phyloP scores from a whole-genome alignment of 2,113 vertebrate species.

The Oxyura jamaicensis region DNA sequence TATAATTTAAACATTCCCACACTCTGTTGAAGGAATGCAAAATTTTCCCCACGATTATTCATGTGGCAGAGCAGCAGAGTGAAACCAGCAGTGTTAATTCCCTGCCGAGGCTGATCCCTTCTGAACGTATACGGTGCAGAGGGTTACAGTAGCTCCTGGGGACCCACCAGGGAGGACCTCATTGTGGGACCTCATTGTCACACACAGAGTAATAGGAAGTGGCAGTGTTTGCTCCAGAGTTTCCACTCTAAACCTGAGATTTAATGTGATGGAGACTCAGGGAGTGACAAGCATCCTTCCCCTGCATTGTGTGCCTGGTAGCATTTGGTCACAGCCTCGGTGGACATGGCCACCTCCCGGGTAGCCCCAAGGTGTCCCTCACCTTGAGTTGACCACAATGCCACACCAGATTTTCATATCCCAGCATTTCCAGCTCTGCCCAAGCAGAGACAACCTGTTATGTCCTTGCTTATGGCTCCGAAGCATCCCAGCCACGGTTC shows the following conservation, averaged over 20 bases:
- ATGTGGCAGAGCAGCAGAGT: neutral
- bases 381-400: neutral
- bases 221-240: neutral
- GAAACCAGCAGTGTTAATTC: slow-evolving; percentile 14
- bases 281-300: neutral
- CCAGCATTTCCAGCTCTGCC: neutral
- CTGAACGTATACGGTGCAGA: neutral
- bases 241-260: neutral
- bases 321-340: neutral
- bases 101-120: neutral
- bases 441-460: neutral
- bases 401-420: neutral
- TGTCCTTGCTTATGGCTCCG: neutral
- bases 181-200: neutral
- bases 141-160: neutral
- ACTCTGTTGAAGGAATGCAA: neutral
- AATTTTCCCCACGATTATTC: neutral
- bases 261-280: neutral
- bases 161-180: neutral
- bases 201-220: slow-evolving; percentile 1
- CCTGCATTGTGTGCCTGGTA: neutral
- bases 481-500: neutral
- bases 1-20: slow-evolving; percentile 24
- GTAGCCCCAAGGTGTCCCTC: accelerated
- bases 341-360: neutral